These are phyloP conservation scores for Oenanthe melanoleuca DNA, from an alignment of 2,113 vertebrate species.

Conservation along the genomic window DNA sequence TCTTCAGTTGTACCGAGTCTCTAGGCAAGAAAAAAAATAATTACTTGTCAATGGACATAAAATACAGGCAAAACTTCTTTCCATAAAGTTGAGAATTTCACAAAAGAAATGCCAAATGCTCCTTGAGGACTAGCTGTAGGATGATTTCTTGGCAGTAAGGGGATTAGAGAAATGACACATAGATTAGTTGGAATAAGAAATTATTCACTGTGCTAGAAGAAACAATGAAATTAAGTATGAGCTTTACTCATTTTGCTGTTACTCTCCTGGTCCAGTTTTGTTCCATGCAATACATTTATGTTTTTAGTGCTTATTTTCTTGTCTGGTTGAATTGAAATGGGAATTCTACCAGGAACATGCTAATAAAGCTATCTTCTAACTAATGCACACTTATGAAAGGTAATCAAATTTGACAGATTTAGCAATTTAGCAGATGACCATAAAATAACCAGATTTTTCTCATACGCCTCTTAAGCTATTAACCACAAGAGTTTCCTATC, in stretches of 20 bases:
- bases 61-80: background rate
- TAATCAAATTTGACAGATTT: background rate
- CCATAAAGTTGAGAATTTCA: background rate
- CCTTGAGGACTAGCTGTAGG: background rate
- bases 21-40: background rate
- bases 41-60: background rate
- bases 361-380: background rate
- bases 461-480: background rate
- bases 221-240: background rate
- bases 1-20: background rate
- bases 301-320: background rate
- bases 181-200: background rate
- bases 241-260: fast-evolving
- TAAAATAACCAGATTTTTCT: background rate
- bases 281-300: background rate
- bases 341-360: background rate
- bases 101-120: background rate
- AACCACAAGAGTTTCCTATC: background rate
- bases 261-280: background rate
- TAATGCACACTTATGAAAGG: background rate
- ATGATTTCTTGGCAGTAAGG: background rate
- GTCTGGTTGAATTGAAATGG: background rate
- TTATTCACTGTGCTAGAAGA: background rate
- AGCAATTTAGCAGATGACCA: background rate
- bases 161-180: background rate